Evolutionary conservation across 2,888 invertebrate genomes (phyloP).

Genomic region (Elmis aenea): DNA sequence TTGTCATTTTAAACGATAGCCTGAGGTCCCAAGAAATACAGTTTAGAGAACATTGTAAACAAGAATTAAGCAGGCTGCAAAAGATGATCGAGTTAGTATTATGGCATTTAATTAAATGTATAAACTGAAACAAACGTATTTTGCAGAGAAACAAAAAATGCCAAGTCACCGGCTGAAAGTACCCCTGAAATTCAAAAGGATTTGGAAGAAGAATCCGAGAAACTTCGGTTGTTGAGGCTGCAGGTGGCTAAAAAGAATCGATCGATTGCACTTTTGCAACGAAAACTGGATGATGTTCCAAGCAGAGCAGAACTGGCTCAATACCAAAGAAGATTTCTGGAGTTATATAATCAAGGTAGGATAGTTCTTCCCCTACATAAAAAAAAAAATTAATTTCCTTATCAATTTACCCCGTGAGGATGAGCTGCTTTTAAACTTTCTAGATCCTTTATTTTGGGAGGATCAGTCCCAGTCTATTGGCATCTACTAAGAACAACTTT

Average conservation of each 20-base stretch:
- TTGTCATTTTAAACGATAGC: conserved; percentile 66
- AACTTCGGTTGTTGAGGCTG: conserved; percentile 57
- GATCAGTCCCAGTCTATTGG: too few species aligned
- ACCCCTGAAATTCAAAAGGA: conserved; percentile 46
- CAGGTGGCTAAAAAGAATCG: conserved; percentile 76
- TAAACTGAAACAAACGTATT: conserved; percentile 16
- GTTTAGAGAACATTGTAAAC: conserved; percentile 70
- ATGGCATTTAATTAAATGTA: conserved; percentile 3
- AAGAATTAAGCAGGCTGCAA: conserved; percentile 55
- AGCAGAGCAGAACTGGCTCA: conserved; percentile 89
- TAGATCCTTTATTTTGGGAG: too few species aligned
- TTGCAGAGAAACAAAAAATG: conserved; percentile 48
- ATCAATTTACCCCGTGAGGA: too few species aligned
- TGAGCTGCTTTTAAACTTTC: too few species aligned
- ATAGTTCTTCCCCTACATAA: too few species aligned
- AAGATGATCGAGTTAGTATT: conserved; percentile 43
- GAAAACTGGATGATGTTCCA: conserved; percentile 89
- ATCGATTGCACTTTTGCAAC: conserved; percentile 71
- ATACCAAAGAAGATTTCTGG: conserved; percentile 92
- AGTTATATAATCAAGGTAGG: conserved; percentile 88
- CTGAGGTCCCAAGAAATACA: conserved; percentile 67
- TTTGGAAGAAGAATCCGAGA: conserved; percentile 58
- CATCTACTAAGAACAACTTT: too few species aligned
- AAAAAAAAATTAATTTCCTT: too few species aligned
- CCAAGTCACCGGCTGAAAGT: conserved; percentile 44